Evolutionary conservation across 2,113 vertebrate genomes (phyloP), one percentile per base, ranked within the genome.

Genomic region (Boulengeromyrus knoepffleri): DNA sequence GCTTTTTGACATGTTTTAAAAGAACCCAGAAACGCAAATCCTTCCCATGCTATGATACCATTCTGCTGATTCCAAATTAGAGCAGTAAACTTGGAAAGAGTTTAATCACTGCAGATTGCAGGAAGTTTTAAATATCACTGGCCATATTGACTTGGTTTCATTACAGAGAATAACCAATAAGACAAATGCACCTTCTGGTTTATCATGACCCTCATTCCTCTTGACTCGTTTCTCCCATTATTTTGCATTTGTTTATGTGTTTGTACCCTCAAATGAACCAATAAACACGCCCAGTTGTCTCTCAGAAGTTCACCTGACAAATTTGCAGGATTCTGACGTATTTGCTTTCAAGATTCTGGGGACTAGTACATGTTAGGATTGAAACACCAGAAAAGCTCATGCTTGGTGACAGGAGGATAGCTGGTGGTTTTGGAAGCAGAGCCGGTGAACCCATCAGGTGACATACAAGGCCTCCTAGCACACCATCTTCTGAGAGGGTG

Each of bases 1-100:
- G 53, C 42, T 47, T 58, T 86, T 56, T 70, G 39, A 62, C 24
- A 31, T 47, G 56, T 47, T 87, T 89, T 87, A 46, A 92, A 90
- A 92, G 92, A 91, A 90, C 92, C 77, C 12, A 92, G 90, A 83
- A 91, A 93, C 93, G 92, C 92, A 91, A 92, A 94, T 83, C 6
- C 7, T 83, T 31, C 50, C 47, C 21, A 17, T 52, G 47, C 50
- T 27, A 42, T 77, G 19, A 80, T 66, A 77, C 49, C 70, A 84
- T 89, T 91, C 88, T 58, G 83, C 87, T 91, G 70, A 91, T 88
- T 66, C 17, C 36, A 74, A 66, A 46, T 42, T 53, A 90, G 4
- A 21, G 77, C 42, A n/a, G 19, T 21, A 47, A 56, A 42, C 56
- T 85, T 17, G n/a, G n/a, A 31, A 88, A 49, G 74, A 56, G 87